Base-by-base conservation (phyloP, 2,113 vertebrate species). In the Delphinus delphis region DNA sequence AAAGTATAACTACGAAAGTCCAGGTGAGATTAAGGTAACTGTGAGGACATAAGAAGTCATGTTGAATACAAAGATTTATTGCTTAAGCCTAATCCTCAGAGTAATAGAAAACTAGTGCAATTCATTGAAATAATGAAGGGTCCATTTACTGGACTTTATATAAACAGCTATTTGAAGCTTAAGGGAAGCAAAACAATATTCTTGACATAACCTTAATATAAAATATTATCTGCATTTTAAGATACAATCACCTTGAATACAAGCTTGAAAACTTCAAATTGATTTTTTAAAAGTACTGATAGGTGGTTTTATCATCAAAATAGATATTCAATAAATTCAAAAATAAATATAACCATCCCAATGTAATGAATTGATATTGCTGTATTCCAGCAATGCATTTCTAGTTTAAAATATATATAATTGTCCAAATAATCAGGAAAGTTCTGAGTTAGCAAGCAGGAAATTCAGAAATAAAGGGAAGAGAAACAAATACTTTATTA, bases 11-110 rank as follows among this genome's bases (percentile, higher is more conserved):
- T 79, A 89, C 55, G 60, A 96, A 94, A 89, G 62, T 79, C 50
- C 38, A 95, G 55, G 68, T 89, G n/a, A 96, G 38, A 96, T 44
- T 88, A 95, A 96, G 36, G 50, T 89, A 96, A 96, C 93, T 80
- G 68, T 87, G 68, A 28, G 55, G 18, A 95, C 41, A 91, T 65
- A 71, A 96, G 94, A 93, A 79, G 74, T 36, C 67, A 79, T 44
- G 26, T 58, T 93, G 63, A 91, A 96, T 87, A 68, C 25, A 86
- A 93, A 97, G 50, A 95, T 93, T 92, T 88, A 90, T 94, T 86
- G 33, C 77, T 84, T 97, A 90, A 96, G 14, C 62, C 44, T 95
- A 84, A 93, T 92, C 79, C 73, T 96, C 36, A 38, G 44, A 21
- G 65, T 93, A 96, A 92, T 84, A 90, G 76, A 93, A 97, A 95